Evolutionary conservation across 2,113 vertebrate genomes (phyloP).

Genomic region (Ciconia boyciana): DNA sequence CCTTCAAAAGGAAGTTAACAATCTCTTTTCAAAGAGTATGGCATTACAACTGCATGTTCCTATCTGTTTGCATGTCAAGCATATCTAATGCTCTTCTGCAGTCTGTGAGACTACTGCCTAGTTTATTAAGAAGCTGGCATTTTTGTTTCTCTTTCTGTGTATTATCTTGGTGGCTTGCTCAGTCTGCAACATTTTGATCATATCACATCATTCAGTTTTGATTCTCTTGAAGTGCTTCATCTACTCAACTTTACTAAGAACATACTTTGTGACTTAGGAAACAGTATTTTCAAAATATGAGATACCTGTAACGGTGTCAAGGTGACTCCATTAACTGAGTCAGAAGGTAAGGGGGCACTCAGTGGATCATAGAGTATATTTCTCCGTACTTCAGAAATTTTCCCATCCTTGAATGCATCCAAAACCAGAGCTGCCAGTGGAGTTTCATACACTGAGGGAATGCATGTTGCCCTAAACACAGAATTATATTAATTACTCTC

Average conservation of each 20-base stretch:
- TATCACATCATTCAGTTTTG: background rate
- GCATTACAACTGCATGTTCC: background rate
- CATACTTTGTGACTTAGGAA: background rate
- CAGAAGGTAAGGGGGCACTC: background rate
- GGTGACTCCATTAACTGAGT: conserved; percentile 65
- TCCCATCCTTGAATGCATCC: conserved; percentile 65
- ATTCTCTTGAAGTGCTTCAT: background rate
- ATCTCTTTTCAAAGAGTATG: background rate
- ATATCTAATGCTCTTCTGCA: background rate
- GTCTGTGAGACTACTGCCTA: background rate
- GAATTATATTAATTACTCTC: background rate
- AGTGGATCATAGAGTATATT: background rate
- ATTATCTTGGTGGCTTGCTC: background rate
- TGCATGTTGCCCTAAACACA: conserved; percentile 79
- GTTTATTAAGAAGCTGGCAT: background rate
- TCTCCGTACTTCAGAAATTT: background rate
- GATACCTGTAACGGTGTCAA: conserved; percentile 84
- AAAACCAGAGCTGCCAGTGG: conserved; percentile 75
- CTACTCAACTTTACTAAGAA: background rate
- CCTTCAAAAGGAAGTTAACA: background rate
- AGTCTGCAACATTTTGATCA: background rate
- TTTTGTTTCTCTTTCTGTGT: background rate
- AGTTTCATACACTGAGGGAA: conserved; percentile 72
- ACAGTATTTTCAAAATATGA: background rate
- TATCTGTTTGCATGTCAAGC: background rate